Evolutionary conservation across 2,113 vertebrate genomes (phyloP).

Genomic region (Nothobranchius kuhntae): DNA sequence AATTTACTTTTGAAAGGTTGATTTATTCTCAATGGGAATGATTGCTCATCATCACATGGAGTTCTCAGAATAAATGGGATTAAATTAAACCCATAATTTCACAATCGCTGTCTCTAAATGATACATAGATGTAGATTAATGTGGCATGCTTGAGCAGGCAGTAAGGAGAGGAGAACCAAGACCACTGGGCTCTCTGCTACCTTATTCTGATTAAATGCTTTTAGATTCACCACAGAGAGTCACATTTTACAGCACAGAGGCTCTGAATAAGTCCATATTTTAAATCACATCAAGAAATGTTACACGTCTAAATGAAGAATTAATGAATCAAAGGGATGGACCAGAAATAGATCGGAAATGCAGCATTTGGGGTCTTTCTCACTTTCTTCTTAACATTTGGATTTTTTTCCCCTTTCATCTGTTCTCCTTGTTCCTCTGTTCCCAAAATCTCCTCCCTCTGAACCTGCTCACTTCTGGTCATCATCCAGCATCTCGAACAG

Average conservation of each 20-base stretch:
- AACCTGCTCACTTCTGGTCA: conserved; percentile 71
- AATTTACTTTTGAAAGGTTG: background rate
- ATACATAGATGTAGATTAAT: conserved; percentile 49
- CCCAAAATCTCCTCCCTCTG: conserved; percentile 20
- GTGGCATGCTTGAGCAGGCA: conserved; percentile 63
- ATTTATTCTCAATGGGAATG: conserved; percentile 4
- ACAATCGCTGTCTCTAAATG: conserved; percentile 64
- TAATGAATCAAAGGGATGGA: conserved; percentile 21
- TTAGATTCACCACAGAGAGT: conserved; percentile 32
- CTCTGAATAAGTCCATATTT: conserved; percentile 14
- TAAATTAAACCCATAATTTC: conserved; percentile 13
- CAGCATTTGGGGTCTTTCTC: conserved; percentile 53
- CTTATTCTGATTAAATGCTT: conserved; percentile 39
- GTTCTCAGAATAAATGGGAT: too few relatives aligned
- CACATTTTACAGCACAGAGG: conserved; percentile 23
- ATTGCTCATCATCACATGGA: background rate
- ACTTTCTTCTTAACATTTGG: conserved; percentile 2
- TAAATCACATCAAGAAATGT: conserved; percentile 15
- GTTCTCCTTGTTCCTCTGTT: conserved; percentile 42
- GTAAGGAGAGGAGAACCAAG: conserved; percentile 52
- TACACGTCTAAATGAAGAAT: conserved; percentile 13
- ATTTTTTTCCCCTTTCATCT: conserved; percentile 3
- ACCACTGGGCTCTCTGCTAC: conserved; percentile 6
- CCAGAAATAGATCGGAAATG: conserved; percentile 43
- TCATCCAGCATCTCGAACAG: conserved; percentile 88